These are phyloP conservation scores for Carapus acus DNA, from an alignment of 2,797 vertebrate genomes.

Conservation along the genomic window DNA sequence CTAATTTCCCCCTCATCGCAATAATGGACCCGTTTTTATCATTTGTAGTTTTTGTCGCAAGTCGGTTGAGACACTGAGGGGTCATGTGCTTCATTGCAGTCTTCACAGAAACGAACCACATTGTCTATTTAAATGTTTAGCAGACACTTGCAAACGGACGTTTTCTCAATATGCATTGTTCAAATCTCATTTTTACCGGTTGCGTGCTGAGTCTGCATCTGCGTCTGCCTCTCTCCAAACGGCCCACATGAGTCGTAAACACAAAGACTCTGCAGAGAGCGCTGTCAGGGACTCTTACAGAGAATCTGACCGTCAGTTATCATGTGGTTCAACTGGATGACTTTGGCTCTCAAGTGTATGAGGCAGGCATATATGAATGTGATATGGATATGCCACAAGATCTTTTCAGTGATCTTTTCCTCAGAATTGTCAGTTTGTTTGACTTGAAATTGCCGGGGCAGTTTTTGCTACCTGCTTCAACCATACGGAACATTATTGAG, in stretches of 20 bases:
- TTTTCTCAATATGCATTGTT: slow-evolving; percentile 2
- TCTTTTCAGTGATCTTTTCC: slow-evolving; percentile 22
- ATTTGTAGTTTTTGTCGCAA: slow-evolving; percentile 2
- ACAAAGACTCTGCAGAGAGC: slow-evolving; percentile 11
- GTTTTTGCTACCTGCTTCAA: slow-evolving; percentile 34
- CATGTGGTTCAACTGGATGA: neutral
- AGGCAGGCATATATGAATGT: neutral
- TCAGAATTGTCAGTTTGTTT: slow-evolving; percentile 31
- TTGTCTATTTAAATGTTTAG: slow-evolving; percentile 6
- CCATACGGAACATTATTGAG: slow-evolving; percentile 45
- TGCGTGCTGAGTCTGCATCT: neutral
- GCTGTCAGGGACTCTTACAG: neutral
- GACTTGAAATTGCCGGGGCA: slow-evolving; percentile 43
- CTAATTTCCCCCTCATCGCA: slow-evolving; percentile 10
- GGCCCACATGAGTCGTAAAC: slow-evolving; percentile 13
- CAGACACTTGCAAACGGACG: neutral
- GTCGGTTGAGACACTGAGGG: neutral
- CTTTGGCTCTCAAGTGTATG: neutral
- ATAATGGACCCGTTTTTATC: slow-evolving; percentile 9
- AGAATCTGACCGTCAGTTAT: neutral
- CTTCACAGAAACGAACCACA: slow-evolving; percentile 6
- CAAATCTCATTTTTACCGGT: slow-evolving; percentile 6
- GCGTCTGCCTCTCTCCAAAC: slow-evolving; percentile 18
- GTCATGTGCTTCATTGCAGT: slow-evolving; percentile 11
- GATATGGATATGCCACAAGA: slow-evolving; percentile 1